phyloP scores from a whole-genome alignment of 1,140 invertebrate genomes.

The Euura saliciscinereae region DNA sequence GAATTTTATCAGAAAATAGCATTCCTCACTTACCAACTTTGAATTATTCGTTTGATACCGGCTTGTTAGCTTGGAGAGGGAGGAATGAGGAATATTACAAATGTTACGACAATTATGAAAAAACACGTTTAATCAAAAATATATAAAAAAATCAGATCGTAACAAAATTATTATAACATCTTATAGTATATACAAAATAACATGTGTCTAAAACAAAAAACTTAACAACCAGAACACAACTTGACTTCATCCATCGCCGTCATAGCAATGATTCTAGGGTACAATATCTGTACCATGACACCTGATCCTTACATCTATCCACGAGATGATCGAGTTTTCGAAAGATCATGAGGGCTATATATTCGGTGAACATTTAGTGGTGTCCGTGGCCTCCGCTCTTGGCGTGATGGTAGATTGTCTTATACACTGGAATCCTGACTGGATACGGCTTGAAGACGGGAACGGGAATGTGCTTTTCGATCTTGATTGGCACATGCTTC shows the following conservation, averaged over 20 bases:
- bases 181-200: slow-evolving; percentile 12
- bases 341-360: background rate
- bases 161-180: slow-evolving; percentile 2
- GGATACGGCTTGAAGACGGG: slow-evolving; percentile 77
- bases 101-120: background rate
- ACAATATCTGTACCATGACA: background rate
- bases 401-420: slow-evolving; percentile 73
- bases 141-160: background rate
- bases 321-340: background rate
- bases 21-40: too few species aligned
- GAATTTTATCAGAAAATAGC: too few species aligned
- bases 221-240: slow-evolving; percentile 13
- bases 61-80: too few species aligned
- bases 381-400: slow-evolving; percentile 52
- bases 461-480: slow-evolving; percentile 75
- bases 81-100: background rate
- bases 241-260: background rate
- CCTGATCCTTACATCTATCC: background rate
- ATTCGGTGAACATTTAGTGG: slow-evolving; percentile 10
- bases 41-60: too few species aligned
- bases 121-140: background rate
- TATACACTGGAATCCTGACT: slow-evolving; percentile 77
- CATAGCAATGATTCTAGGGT: too few species aligned
- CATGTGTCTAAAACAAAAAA: background rate
- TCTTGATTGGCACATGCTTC: slow-evolving; percentile 69